A percentile compares a stretch with the other conserved stretches of the same genome.
Evolutionary conservation across 53 echinoderm and acorn worm species (phyloP).

Genomic region (Hippasteria phrygiana): DNA sequence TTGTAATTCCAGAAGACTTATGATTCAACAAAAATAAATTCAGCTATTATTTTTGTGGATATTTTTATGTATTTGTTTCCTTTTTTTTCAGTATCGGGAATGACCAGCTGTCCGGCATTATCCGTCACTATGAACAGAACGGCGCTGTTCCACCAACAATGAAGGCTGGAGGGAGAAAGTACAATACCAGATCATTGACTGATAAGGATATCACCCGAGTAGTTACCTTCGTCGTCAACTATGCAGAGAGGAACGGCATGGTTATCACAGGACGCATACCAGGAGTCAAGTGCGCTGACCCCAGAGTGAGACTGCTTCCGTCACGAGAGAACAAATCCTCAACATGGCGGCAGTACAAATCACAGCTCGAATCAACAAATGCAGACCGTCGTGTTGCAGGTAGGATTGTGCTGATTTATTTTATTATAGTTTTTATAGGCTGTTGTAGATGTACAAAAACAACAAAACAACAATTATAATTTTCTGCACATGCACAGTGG

Average conservation of each 20-base stretch:
- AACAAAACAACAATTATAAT: too few species aligned
- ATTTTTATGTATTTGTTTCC: background rate
- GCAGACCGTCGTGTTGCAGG: constrained; percentile 22
- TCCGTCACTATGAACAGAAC: constrained; percentile 44
- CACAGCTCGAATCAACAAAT: constrained; percentile 13
- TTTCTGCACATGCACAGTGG: too few species aligned
- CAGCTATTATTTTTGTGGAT: background rate
- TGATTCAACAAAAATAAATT: background rate
- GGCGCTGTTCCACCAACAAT: constrained; percentile 51
- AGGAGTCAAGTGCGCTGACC: constrained; percentile 52
- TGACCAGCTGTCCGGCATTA: constrained; percentile 53
- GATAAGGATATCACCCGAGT: constrained; percentile 41
- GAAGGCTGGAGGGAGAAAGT: constrained; percentile 45
- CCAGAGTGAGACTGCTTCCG: constrained; percentile 66
- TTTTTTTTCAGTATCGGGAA: constrained; percentile 51
- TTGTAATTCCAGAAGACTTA: too few species aligned
- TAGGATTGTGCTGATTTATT: too few species aligned
- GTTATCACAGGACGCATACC: constrained; percentile 66
- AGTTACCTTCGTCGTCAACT: constrained; percentile 24
- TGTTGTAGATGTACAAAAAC: too few species aligned
- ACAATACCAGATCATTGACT: constrained; percentile 30
- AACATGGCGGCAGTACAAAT: constrained; percentile 54
- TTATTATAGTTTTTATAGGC: too few species aligned
- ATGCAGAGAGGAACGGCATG: constrained; percentile 54
- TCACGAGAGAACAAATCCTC: constrained; percentile 51